A percentile compares a stretch with the other conserved stretches of the same genome.
phyloP scores from a whole-genome alignment of 2,797 vertebrate genomes.

The Calcarius lapponicus region DNA sequence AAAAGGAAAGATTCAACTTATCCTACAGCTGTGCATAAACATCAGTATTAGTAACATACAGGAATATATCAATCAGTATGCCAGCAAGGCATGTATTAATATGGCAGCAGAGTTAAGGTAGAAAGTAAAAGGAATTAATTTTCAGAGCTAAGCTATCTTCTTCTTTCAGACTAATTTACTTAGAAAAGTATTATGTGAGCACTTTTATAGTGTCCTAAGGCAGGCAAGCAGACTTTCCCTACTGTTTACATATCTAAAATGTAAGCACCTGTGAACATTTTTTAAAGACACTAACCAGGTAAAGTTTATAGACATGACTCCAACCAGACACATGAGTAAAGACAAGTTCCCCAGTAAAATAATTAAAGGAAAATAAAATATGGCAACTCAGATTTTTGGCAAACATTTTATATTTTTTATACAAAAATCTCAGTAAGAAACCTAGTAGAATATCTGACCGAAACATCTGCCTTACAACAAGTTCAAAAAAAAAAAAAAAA shows the following conservation, averaged over 20 bases:
- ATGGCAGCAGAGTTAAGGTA: neutral
- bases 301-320: neutral
- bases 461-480: constrained; percentile 80
- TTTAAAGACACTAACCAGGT: neutral
- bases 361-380: constrained; percentile 48
- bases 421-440: constrained; percentile 84
- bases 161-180: neutral
- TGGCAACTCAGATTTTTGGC: constrained; percentile 69
- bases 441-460: constrained; percentile 78
- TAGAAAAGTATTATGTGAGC: neutral
- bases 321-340: neutral
- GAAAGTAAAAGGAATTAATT: neutral
- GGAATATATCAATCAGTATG: neutral
- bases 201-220: neutral
- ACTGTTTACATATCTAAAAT: neutral
- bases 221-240: neutral
- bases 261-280: neutral
- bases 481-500: constrained; percentile 2
- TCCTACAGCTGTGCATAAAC: neutral
- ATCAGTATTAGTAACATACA: neutral
- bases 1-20: neutral
- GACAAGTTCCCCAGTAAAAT: neutral
- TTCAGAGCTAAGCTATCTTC: neutral
- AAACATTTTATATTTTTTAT: constrained; percentile 83
- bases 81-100: neutral